Base-by-base conservation (phyloP, 2,113 vertebrate genomes). In the Ellobius talpinus region DNA sequence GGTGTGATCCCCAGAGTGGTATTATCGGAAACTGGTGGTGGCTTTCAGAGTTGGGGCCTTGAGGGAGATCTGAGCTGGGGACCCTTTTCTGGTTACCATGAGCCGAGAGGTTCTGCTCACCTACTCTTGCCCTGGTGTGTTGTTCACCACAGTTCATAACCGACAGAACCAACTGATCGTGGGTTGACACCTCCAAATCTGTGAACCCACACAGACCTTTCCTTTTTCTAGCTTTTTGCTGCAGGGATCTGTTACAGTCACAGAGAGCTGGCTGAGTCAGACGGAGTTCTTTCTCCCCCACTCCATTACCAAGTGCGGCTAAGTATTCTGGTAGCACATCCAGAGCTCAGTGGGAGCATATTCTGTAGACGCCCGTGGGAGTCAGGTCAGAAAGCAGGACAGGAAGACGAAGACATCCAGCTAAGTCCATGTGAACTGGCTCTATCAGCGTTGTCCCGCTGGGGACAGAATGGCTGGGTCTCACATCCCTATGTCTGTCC, bases 391-490 rank as follows among this genome's bases (percentile, higher is more conserved):
- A 61, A 42, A 29, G 45, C 66, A 13, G 68, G 33, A 14, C 0
- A 2, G 47, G 87, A 42, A 3, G 19, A 14, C 6, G 74, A 33
- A 5, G 65, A 55, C 2, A 45, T 13, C 23, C 74, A 10, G 36
- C 19, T 58, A 10, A 14, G n/a, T 8, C 0, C 6, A 0, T 17
- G 23, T 33, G 1, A 2, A 33, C 3, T 66, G 1, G 6, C 8
- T 73, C 7, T 0, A 13, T 24, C 3, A 42, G 61, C 19, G 1
- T 29, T 76, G 42, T 42, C 36, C 16, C 2, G 5, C 31, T 21
- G 72, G n/a, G 16, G 0, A 66, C 45, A 70, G 85, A 50, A 70
- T 52, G 45, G 21, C 61, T 24, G 8, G 31, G 5, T 33, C 26
- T 36, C 63, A 61, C 73, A 63, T 39, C 17, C 16, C 36, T 29